Conservation (phyloP, 2,888 invertebrate genomes). For the Empis stercorea region DNA sequence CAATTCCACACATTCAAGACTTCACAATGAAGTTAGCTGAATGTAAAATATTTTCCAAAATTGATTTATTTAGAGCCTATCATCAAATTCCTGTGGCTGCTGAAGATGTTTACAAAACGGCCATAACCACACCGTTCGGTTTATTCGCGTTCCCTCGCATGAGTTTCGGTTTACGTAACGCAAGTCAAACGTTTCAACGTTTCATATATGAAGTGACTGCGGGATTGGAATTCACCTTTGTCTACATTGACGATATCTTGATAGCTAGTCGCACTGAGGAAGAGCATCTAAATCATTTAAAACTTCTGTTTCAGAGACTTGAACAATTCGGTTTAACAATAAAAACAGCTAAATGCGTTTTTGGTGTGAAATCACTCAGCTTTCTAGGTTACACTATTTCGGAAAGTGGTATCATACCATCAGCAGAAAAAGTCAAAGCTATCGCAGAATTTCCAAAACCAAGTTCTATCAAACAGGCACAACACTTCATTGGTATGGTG, state of each 20-base stretch:
- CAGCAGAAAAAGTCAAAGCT: neutral
- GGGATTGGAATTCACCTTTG: constrained; percentile 18
- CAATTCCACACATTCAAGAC: constrained; percentile 5
- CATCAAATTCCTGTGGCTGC: constrained; percentile 24
- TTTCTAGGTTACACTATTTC: neutral
- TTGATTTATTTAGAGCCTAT: constrained; percentile 4
- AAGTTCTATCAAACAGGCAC: neutral
- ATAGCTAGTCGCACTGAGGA: constrained; percentile 14
- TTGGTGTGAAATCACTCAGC: neutral
- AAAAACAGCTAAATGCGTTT: constrained; percentile 11
- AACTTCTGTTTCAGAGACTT: constrained; percentile 14
- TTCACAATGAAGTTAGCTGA: constrained; percentile 3
- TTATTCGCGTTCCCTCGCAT: constrained; percentile 24
- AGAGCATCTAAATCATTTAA: constrained; percentile 15
- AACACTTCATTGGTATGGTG: constrained; percentile 1
- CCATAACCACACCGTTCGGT: constrained; percentile 27
- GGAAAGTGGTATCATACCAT: neutral
- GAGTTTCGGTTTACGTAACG: constrained; percentile 22
- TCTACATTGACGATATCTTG: constrained; percentile 22
- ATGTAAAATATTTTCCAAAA: constrained; percentile 5
- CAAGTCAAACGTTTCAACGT: constrained; percentile 26
- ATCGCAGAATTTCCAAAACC: neutral
- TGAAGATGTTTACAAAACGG: constrained; percentile 27
- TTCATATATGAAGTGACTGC: constrained; percentile 21
- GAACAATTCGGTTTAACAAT: constrained; percentile 14